Evolutionary conservation across 2,797 vertebrate genomes (phyloP), one percentile per base, ranked within the genome.

Genomic region (Fistularia tabacaria): DNA sequence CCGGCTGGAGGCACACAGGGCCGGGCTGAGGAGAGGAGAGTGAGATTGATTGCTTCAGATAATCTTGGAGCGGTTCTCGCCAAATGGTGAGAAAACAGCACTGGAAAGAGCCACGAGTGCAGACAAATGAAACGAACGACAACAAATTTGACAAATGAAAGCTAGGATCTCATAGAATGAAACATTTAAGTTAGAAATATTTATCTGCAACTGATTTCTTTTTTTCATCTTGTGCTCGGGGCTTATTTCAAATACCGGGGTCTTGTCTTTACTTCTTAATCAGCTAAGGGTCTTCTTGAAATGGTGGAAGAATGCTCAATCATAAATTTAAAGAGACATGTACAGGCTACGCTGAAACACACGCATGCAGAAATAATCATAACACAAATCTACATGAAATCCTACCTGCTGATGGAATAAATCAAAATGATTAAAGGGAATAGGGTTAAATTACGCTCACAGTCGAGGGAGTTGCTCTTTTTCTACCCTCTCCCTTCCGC

Each of bases 211-310:
- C 76, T 72, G 43, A 64, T 64, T 46, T 36, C 55, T 74, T 64
- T 75, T 51, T 62, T 74, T 69, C 71, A 67, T 57, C 66, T 74
- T 77, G 62, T 60, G 63, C 10, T 74, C 54, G 54, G 65, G 70
- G 71, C 66, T 74, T 14, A 37, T 71, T 61, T 69, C 64, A 58
- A 73, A 65, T 73, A 60, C 69, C 54, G 52, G 67, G 68, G 51
- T 69, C 57, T 49, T 73, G 71, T 76, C 73, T 81, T 85, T 75
- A 81, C 69, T 73, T 86, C 82, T 84, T 82, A 71, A 86, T 81
- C 65, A 72, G 66, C 70, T n/a, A 49, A 51, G 61, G 69, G 72
- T 65, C 76, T 69, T 66, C 62, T 73, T 74, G 63, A 60, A 70
- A 66, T 73, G 66, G 2, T 69, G 58, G 65, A 71, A 69, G 47